Evolutionary conservation across 2,113 vertebrate species (phyloP).

Genomic region (Dendropsophus ebraccatus): DNA sequence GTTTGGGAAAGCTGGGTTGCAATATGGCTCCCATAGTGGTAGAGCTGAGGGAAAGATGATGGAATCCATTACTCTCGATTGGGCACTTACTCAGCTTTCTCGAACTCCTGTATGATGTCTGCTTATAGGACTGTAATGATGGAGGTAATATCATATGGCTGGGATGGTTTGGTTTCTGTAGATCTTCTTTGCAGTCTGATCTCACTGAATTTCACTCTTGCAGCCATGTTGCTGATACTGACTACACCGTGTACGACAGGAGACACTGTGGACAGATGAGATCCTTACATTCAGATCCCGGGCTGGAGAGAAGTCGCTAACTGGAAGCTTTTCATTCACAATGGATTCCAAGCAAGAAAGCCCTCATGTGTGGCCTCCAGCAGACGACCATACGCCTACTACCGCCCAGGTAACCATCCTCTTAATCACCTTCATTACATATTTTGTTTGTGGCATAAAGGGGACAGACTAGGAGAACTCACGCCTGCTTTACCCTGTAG

Average conservation of each 20-base stretch:
- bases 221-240: conserved; percentile 65
- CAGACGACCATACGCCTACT: conserved; percentile 72
- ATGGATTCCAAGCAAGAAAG: conserved; percentile 77
- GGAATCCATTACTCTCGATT: not conserved
- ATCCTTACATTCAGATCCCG: conserved; percentile 35
- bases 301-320: conserved; percentile 48
- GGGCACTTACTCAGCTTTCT: not conserved
- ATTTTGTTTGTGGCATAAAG: no score
- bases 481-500: not conserved
- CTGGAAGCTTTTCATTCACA: conserved; percentile 60
- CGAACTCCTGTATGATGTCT: not conserved
- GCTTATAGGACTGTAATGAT: not conserved
- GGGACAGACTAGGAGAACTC: no score
- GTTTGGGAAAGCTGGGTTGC: not conserved
- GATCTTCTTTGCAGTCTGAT: not conserved
- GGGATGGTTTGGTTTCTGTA: not conserved
- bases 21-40: no score
- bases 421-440: not conserved
- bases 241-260: conserved; percentile 58
- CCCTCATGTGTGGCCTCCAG: conserved; percentile 73
- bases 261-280: conserved; percentile 68
- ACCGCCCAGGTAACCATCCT: conserved; percentile 71
- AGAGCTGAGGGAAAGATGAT: not conserved
- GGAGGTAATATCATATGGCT: not conserved
- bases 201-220: conserved; percentile 12